phyloP scores from a whole-genome alignment of 1,140 invertebrate genomes.

The Bombus vancouverensis region DNA sequence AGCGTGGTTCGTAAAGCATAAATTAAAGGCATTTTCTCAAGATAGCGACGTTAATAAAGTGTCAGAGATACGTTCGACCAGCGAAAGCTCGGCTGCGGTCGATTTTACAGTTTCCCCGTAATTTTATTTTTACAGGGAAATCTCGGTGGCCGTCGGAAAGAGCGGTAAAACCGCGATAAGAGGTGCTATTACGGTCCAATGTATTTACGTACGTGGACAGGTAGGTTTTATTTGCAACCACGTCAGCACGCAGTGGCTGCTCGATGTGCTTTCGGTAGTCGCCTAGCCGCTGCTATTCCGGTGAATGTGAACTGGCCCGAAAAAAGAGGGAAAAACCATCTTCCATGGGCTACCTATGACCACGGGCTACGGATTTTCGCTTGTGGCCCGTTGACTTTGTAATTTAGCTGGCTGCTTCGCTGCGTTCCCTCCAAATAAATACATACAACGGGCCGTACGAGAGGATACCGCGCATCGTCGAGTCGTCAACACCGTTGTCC shows the following conservation, averaged over 20 bases:
- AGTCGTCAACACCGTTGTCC: too few species aligned
- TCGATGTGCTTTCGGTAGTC: neutral
- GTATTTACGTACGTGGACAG: slow-evolving; percentile 37
- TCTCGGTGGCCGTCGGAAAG: neutral
- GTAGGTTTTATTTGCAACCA: slow-evolving; percentile 42
- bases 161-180: slow-evolving; percentile 30
- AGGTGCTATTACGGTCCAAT: slow-evolving; percentile 19
- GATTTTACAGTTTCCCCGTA: neutral
- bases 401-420: slow-evolving; percentile 55
- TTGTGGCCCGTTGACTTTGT: slow-evolving; percentile 60
- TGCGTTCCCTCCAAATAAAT: slow-evolving; percentile 19
- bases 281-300: neutral
- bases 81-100: neutral
- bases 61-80: neutral
- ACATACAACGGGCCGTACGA: neutral
- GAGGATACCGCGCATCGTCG: too few species aligned
- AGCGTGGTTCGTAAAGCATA: neutral
- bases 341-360: neutral
- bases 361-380: neutral
- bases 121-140: neutral
- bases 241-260: slow-evolving; percentile 30
- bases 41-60: neutral
- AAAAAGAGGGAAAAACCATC: slow-evolving; percentile 35
- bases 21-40: neutral
- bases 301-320: slow-evolving; percentile 19